phyloP scores from a whole-genome alignment of 2,888 invertebrate genomes.

The Hypsopygia costalis region DNA sequence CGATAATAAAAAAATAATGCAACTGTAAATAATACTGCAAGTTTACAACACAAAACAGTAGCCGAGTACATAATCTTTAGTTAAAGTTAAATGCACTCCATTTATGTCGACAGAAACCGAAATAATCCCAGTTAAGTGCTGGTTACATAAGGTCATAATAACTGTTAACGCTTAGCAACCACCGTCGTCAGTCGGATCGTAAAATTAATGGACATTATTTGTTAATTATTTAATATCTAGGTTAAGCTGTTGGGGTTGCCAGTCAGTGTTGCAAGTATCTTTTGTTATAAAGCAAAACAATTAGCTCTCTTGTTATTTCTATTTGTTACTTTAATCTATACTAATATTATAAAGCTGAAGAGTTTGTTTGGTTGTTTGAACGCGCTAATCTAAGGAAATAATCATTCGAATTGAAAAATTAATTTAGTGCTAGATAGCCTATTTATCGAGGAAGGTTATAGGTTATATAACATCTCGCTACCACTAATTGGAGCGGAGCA shows the following conservation, averaged over 20 bases:
- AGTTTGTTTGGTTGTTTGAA: too few species aligned
- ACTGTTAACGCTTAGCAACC: slow-evolving; percentile 12
- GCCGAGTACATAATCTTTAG: not conserved
- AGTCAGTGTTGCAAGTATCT: not conserved
- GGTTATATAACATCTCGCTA: too few species aligned
- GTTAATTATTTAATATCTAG: slow-evolving; percentile 23
- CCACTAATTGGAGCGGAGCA: too few species aligned
- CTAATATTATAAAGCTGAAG: too few species aligned
- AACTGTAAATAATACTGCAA: too few species aligned
- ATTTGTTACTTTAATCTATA: too few species aligned
- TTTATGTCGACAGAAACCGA: not conserved
- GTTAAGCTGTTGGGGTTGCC: slow-evolving; percentile 10
- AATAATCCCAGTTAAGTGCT: not conserved
- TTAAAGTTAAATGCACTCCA: not conserved
- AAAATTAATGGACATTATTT: slow-evolving; percentile 26
- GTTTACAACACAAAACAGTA: not conserved
- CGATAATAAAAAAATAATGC: too few species aligned
- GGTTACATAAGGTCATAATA: slow-evolving; percentile 14
- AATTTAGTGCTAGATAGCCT: too few species aligned
- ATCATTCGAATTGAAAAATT: too few species aligned
- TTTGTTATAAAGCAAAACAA: not conserved
- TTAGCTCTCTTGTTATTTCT: too few species aligned
- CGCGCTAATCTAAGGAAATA: too few species aligned
- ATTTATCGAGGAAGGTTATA: too few species aligned
- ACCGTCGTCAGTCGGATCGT: slow-evolving; percentile 11